These are phyloP conservation scores for Sphaerophoria taeniata DNA, from an alignment of 2,888 invertebrate genomes.

Conservation along the genomic window DNA sequence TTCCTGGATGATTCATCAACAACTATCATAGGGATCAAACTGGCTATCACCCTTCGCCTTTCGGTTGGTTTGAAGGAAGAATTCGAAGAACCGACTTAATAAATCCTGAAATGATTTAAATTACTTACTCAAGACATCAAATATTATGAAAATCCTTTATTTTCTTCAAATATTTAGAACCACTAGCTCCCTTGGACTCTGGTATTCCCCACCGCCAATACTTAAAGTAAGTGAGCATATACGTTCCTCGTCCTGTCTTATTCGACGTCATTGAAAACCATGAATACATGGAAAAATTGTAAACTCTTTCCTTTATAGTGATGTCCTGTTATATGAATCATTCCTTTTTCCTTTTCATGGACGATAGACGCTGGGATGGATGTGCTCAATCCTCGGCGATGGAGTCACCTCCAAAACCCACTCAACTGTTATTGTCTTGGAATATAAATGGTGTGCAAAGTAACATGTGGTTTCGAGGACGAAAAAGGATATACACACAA, in stretches of 20 bases:
- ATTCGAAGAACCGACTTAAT: conserved; percentile 34
- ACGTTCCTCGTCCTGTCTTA: too few relatives aligned
- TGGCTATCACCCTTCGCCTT: not conserved
- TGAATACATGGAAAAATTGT: not conserved
- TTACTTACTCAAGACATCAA: conserved; percentile 70
- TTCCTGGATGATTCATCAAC: conserved; percentile 64
- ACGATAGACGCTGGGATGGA: not conserved
- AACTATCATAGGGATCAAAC: conserved; percentile 71
- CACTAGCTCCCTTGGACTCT: not conserved
- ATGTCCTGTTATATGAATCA: conserved; percentile 43
- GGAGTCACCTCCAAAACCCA: not conserved
- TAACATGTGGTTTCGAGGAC: conserved; percentile 62
- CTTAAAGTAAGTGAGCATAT: not conserved
- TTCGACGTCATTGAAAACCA: too few relatives aligned
- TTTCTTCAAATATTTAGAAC: not conserved
- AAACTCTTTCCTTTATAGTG: conserved; percentile 20
- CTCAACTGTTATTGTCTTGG: conserved; percentile 58
- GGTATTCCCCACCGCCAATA: not conserved
- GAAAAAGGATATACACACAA: conserved; percentile 33
- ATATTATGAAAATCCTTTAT: conserved; percentile 56
- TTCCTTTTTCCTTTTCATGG: conserved; percentile 7
- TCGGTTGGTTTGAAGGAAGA: not conserved
- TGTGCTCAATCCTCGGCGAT: too few relatives aligned
- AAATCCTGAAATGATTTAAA: conserved; percentile 72
- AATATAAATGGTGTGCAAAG: conserved; percentile 72